These are phyloP conservation scores for Zosterops japonicus DNA, from an alignment of 2,113 vertebrate species.

Conservation along the genomic window DNA sequence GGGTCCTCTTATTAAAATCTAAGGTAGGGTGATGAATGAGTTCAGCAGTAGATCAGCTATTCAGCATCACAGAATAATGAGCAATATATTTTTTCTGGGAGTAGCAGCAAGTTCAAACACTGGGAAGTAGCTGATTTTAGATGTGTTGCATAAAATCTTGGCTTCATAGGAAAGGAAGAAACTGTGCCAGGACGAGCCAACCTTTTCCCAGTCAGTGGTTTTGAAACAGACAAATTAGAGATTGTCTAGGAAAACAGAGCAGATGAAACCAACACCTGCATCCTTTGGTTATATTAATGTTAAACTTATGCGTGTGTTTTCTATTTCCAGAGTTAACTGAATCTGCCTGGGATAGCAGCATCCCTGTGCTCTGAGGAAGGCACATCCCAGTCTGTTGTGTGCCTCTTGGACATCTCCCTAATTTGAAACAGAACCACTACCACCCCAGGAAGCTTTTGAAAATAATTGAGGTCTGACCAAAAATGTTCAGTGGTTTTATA, in stretches of 20 bases:
- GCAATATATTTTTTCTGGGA: not conserved
- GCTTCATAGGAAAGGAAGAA: not conserved
- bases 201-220: not conserved
- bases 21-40: not conserved
- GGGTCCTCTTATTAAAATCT: not conserved
- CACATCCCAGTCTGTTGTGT: not conserved
- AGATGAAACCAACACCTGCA: not conserved
- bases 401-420: not conserved
- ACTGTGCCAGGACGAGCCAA: not conserved
- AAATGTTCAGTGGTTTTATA: conserved; percentile 12
- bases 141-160: not conserved
- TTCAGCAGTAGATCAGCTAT: not conserved
- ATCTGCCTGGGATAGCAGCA: not conserved
- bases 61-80: not conserved
- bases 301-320: not conserved
- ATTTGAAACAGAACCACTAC: conserved; percentile 30
- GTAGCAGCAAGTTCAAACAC: not conserved
- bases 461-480: conserved; percentile 45
- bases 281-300: not conserved
- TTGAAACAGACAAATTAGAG: not conserved
- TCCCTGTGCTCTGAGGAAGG: not conserved
- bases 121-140: not conserved
- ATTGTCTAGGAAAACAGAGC: not conserved
- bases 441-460: not conserved
- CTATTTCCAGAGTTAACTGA: not conserved